Conservation (phyloP, 2,797 vertebrate genomes). For the Cynodonichthys magdalenae region DNA sequence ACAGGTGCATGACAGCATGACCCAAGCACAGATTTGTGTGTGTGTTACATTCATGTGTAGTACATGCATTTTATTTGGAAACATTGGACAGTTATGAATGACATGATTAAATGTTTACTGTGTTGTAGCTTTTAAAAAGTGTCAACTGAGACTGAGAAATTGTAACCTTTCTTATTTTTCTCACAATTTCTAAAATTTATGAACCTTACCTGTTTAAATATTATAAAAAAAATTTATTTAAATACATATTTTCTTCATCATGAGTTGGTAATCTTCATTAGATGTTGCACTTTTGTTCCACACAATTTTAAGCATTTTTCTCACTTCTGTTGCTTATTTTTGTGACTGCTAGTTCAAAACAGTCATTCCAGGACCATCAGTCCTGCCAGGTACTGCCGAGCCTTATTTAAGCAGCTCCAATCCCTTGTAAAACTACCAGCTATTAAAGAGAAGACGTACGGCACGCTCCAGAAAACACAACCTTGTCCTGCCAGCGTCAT, state of each 20-base stretch:
- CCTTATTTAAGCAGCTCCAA: slow-evolving; percentile 42
- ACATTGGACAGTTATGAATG: background rate
- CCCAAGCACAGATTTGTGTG: no score
- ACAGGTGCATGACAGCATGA: no score
- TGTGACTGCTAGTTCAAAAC: slow-evolving; percentile 12
- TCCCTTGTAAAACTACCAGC: slow-evolving; percentile 56
- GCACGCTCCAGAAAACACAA: slow-evolving; percentile 47
- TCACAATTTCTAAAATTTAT: slow-evolving; percentile 2
- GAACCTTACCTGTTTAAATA: background rate
- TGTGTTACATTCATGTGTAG: background rate
- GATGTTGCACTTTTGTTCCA: slow-evolving; percentile 39
- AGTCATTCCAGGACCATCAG: slow-evolving; percentile 31
- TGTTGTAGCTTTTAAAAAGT: background rate
- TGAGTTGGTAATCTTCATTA: background rate
- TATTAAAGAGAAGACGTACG: slow-evolving; percentile 37
- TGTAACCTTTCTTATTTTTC: slow-evolving; percentile 25
- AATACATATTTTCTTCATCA: background rate
- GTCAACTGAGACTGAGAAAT: slow-evolving; percentile 22
- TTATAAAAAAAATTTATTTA: no score
- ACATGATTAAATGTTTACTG: no score
- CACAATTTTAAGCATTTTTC: slow-evolving; percentile 2
- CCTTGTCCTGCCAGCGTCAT: slow-evolving; percentile 32
- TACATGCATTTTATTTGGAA: background rate
- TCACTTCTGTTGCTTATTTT: slow-evolving; percentile 10
- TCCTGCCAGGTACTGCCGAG: slow-evolving; percentile 40